Base-by-base conservation (phyloP, 2,113 vertebrate genomes). In the Lamprotornis superbus region DNA sequence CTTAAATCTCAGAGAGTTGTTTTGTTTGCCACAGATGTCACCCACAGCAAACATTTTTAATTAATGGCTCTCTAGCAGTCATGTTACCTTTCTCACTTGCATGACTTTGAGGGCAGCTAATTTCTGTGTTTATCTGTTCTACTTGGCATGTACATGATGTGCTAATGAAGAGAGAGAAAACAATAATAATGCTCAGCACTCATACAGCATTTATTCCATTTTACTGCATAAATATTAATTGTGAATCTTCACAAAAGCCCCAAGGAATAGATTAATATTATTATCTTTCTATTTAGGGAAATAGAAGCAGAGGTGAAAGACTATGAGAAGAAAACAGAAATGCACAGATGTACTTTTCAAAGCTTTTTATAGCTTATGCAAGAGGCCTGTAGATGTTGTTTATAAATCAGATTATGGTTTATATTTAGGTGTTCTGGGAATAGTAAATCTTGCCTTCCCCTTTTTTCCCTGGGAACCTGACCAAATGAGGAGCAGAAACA, bases 241-340 rank as follows among this genome's bases (percentile, higher is more conserved):
- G 71, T 77, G 57, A 85, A 94, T 85, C 46, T 91, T 89, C 63
- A 70, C 37, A 94, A 93, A 57, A 52, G 76, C 86, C 47, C 60
- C 30, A 50, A 76, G 64, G 90, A 95, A 83, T 22, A 90, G 70
- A 69, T 91, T 91, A 77, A 95, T 56, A 67, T 17, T 79, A 46
- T 95, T 93, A 93, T 80, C 67, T 90, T 94, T 89, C 87, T 90
- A 44, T 91, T 91, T 87, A 95, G 47, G 56, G 82, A 91, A 86
- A 74, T 12, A 53, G 74, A 85, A 83, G 16, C 75, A 83, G 59
- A 80, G 75, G 59, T 85, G 50, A 93, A 89, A 82, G 56, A 52
- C 64, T 65, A 69, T 39, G 59, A 91, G 83, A 84, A 92, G 57
- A 37, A 89, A 89, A 81, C 24, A 87, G 79, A 91, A 85, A 33